These are phyloP conservation scores for Cancer borealis DNA, from an alignment of 2,888 invertebrate genomes.

Conservation along the genomic window DNA sequence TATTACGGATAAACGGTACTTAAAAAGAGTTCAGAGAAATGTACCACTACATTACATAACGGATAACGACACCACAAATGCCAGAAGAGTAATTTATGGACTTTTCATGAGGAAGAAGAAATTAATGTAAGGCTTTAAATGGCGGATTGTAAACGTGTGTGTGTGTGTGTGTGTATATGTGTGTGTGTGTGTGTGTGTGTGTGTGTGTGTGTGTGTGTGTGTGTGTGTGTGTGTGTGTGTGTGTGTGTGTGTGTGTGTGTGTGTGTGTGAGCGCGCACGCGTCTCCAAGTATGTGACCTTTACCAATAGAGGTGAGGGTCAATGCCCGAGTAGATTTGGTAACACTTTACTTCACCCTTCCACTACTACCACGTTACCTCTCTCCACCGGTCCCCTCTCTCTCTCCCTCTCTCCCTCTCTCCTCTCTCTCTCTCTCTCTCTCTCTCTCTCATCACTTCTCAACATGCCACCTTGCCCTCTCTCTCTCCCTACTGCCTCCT, in stretches of 20 bases:
- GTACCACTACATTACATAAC: not conserved
- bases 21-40: not conserved
- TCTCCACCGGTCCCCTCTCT: not conserved
- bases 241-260: slow-evolving; percentile 23
- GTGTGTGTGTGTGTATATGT: not conserved
- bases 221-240: too few species aligned
- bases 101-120: too few species aligned
- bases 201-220: slow-evolving; percentile 28
- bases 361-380: not conserved
- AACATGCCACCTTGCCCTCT: not conserved
- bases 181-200: not conserved
- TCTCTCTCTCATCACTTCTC: slow-evolving; percentile 5
- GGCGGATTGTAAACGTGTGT: too few species aligned
- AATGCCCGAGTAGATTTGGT: not conserved
- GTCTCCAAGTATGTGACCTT: slow-evolving; percentile 1
- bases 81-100: not conserved
- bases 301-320: slow-evolving; percentile 34
- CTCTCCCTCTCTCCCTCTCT: not conserved
- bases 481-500: not conserved
- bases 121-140: too few species aligned
- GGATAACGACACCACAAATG: not conserved
- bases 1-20: not conserved
- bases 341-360: not conserved
- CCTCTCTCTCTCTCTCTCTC: slow-evolving; percentile 18
- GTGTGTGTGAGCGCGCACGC: not conserved